Base-by-base conservation (phyloP, 1,140 invertebrate genomes). In the Drepana arcuata region DNA sequence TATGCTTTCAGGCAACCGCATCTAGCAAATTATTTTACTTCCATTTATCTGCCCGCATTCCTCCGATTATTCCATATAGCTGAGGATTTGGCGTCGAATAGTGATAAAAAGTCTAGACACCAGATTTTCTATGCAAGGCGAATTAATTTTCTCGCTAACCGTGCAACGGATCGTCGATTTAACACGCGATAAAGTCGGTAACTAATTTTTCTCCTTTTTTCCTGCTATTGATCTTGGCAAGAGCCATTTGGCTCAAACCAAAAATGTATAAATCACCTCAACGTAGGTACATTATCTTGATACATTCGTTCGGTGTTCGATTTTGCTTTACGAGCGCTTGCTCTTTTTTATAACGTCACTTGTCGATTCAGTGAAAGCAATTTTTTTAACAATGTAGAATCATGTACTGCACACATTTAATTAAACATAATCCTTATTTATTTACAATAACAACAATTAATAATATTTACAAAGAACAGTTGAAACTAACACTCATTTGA, bases 121-220 rank as follows among this genome's bases (percentile, higher is more conserved):
- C n/a, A n/a, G n/a, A n/a, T n/a, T n/a, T n/a, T n/a, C n/a, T n/a
- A n/a, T 42, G 48, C 41, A 46, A 54, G 41, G 25, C 11, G 46
- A 43, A 63, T 50, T 63, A 63, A 63, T 63, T 41, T n/a, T 51
- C 40, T 46, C 46, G 35, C 34, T 38, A 43, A 28, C 31, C 43
- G 39, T 55, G 55, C 48, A 43, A 58, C 42, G 47, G 39, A 52
- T 48, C 40, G 48, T 32, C 43, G 51, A 59, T 59, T 63, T 55
- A 50, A 52, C 48, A 53, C 47, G 40, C 44, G 53, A 56, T 56
- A 60, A 60, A 51, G 37, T 41, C 42, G 43, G 35, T 30, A 35
- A 37, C 38, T 44, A 45, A 49, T 56, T 42, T 53, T 53, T 51
- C 39, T 36, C 46, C 41, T 46, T 33, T 37, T 44, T 38, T 38